Percentiles rank a stretch among this genome's conserved stretches.
Evolutionary conservation across 2,797 vertebrate genomes (phyloP).

Genomic region (Calcarius lapponicus): DNA sequence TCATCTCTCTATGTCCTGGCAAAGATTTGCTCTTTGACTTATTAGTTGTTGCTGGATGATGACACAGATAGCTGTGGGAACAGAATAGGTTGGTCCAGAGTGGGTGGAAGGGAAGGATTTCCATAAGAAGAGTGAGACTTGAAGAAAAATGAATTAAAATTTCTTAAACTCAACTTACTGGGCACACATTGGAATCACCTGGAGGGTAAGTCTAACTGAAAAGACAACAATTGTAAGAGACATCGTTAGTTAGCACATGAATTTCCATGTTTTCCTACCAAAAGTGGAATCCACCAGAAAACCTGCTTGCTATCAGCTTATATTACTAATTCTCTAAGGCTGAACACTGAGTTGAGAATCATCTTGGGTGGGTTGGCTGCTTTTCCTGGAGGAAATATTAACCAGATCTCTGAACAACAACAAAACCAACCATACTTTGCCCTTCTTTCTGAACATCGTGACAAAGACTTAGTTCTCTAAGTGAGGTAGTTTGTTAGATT

Average conservation of each 20-base stretch:
- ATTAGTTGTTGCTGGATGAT: not conserved
- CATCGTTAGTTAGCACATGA: not conserved
- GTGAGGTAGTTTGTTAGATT: not conserved
- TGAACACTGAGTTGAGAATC: not conserved
- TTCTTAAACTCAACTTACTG: not conserved
- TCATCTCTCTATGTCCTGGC: not conserved
- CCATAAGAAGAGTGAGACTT: not conserved
- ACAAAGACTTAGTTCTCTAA: not conserved
- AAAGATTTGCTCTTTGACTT: not conserved
- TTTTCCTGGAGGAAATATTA: not conserved
- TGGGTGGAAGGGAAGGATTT: not conserved
- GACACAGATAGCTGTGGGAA: not conserved
- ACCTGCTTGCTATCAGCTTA: not conserved
- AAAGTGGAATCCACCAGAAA: not conserved
- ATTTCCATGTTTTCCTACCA: not conserved
- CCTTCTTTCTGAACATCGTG: not conserved
- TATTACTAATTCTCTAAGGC: not conserved
- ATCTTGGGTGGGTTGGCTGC: not conserved
- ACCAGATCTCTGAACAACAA: not conserved
- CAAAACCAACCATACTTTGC: not conserved
- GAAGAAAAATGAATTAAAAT: not conserved
- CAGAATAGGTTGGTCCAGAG: not conserved
- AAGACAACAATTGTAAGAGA: not conserved
- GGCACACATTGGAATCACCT: not conserved
- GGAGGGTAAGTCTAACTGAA: not conserved